Conservation (phyloP, 92 coral and sea anemone species). For the Nematostella vectensis region DNA sequence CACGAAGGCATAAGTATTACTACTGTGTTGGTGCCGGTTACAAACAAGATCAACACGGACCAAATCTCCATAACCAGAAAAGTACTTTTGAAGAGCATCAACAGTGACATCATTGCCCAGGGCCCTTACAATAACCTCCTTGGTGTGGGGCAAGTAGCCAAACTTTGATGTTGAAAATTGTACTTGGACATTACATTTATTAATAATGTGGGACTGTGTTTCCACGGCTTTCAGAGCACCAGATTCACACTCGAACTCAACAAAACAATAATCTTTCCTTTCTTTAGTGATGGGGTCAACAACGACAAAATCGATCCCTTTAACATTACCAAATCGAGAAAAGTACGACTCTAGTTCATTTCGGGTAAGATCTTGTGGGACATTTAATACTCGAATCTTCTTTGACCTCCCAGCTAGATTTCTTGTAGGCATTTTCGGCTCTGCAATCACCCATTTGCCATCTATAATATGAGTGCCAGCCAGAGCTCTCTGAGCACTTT, state of each 20-base stretch:
- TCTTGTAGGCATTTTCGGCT: slow-evolving; percentile 9
- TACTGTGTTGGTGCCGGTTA: slow-evolving; percentile 7
- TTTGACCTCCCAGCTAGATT: slow-evolving; percentile 2
- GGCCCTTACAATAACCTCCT: slow-evolving; percentile 9
- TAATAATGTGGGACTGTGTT: background rate
- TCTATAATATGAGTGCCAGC: slow-evolving; percentile 4
- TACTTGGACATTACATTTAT: background rate
- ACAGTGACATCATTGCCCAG: slow-evolving; percentile 9
- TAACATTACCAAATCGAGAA: slow-evolving; percentile 5
- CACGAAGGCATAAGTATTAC: slow-evolving; percentile 12
- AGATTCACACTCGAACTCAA: background rate
- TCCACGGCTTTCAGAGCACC: slow-evolving; percentile 16
- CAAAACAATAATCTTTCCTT: slow-evolving; percentile 17
- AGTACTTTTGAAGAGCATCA: slow-evolving; percentile 7
- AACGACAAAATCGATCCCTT: slow-evolving; percentile 10
- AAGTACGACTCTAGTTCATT: slow-evolving; percentile 4
- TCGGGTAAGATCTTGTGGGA: slow-evolving; percentile 12
- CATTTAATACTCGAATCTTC: slow-evolving; percentile 5
- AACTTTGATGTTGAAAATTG: slow-evolving; percentile 16
- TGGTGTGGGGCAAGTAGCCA: slow-evolving; percentile 2
- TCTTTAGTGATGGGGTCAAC: slow-evolving; percentile 10
- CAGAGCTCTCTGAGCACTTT: slow-evolving; percentile 5
- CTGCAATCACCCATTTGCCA: slow-evolving; percentile 1
- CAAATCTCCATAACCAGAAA: slow-evolving; percentile 7
- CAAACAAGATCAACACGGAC: slow-evolving; percentile 11